Evolutionary conservation across 2,113 vertebrate genomes (phyloP).

Genomic region (Actenoides lindsayi): DNA sequence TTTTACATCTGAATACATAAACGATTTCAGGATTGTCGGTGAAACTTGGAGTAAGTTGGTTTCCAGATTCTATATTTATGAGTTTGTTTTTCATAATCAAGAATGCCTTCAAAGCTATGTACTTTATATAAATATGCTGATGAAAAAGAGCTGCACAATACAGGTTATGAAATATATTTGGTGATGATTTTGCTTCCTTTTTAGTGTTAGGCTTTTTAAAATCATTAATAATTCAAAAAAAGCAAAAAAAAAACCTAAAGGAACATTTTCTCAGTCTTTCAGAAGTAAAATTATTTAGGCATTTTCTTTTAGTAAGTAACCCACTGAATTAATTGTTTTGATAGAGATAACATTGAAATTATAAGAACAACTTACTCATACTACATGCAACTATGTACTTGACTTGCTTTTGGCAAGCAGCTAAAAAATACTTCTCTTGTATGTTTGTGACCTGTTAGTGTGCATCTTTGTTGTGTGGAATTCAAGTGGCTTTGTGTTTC

Average conservation of each 20-base stretch:
- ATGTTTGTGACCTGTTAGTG: slow-evolving; percentile 31
- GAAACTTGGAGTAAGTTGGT: neutral
- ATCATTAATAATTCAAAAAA: neutral
- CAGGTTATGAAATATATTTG: neutral
- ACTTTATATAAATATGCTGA: neutral
- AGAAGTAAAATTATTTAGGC: neutral
- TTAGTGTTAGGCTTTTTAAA: neutral
- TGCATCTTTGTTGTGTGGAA: slow-evolving; percentile 12
- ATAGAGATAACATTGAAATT: neutral
- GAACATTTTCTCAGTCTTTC: neutral
- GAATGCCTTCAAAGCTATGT: neutral
- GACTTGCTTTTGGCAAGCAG: neutral
- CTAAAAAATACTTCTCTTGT: slow-evolving; percentile 1
- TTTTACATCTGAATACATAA: slow-evolving; percentile 50
- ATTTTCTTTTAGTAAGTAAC: neutral
- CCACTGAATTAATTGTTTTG: neutral
- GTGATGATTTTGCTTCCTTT: neutral
- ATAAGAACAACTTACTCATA: neutral
- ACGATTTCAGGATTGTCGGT: slow-evolving; percentile 5
- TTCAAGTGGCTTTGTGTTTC: slow-evolving; percentile 52
- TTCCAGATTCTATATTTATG: neutral
- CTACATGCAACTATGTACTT: neutral
- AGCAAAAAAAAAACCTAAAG: neutral
- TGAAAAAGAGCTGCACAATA: neutral
- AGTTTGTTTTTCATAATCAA: neutral